A percentile compares a stretch with the other conserved stretches of the same genome.
Evolutionary conservation across 2,888 invertebrate genomes (phyloP).

Genomic region (Linnaemya tessellans): DNA sequence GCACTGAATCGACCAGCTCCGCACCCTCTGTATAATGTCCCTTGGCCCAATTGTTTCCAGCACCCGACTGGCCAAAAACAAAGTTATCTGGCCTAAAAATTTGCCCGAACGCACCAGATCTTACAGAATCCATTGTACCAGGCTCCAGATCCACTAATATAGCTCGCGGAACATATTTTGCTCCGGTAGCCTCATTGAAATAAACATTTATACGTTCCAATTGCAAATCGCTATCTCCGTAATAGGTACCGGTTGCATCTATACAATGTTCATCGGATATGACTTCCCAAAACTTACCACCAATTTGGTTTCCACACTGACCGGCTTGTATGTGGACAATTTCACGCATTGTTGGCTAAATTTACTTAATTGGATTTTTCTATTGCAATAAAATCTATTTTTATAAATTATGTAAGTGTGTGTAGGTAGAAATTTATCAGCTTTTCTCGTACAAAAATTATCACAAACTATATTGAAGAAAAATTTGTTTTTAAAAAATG

Average conservation of each 20-base stretch:
- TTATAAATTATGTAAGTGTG: not conserved
- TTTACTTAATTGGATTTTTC: conserved; percentile 9
- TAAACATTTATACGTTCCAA: conserved; percentile 97
- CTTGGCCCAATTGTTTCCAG: conserved; percentile 94
- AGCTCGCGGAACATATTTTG: conserved; percentile 97
- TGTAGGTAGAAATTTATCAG: conserved; percentile 3
- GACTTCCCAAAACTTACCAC: conserved; percentile 98
- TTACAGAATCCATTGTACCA: conserved; percentile 98
- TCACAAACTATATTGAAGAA: conserved; percentile 46
- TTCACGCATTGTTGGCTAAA: conserved; percentile 90
- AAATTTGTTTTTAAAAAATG: conserved; percentile 42
- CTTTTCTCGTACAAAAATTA: conserved; percentile 35
- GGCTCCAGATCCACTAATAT: conserved; percentile 97
- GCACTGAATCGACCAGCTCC: conserved; percentile 92
- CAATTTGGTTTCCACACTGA: conserved; percentile 98
- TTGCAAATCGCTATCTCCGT: conserved; percentile 95
- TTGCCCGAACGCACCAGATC: conserved; percentile 96
- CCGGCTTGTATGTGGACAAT: conserved; percentile 98
- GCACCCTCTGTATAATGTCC: conserved; percentile 97
- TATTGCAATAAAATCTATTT: conserved; percentile 42
- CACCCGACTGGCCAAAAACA: conserved; percentile 94
- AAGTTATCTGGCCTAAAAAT: conserved; percentile 98
- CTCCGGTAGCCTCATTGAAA: conserved; percentile 96
- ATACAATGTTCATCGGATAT: conserved; percentile 98
- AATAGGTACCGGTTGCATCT: conserved; percentile 95